phyloP scores from a whole-genome alignment of 2,797 vertebrate species.

The Prionace glauca region DNA sequence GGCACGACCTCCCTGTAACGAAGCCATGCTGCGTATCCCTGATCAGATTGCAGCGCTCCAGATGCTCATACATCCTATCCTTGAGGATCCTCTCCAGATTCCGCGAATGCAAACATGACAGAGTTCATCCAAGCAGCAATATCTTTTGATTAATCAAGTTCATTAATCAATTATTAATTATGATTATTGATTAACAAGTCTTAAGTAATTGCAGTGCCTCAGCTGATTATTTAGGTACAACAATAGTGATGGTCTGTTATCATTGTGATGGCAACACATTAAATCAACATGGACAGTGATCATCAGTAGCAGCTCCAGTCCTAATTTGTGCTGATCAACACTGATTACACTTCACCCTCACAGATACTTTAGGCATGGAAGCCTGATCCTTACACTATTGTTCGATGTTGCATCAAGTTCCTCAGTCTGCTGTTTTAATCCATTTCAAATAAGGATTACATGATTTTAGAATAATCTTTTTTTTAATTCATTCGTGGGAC shows the following conservation, averaged over 20 bases:
- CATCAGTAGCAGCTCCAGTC: background rate
- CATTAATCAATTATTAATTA: background rate
- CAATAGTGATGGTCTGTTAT: background rate
- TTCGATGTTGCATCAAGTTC: background rate
- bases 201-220: background rate
- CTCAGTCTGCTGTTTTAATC: background rate
- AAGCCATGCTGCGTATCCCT: too few relatives aligned
- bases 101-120: background rate
- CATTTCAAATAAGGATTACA: background rate
- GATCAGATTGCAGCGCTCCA: too few relatives aligned
- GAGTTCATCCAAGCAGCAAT: background rate
- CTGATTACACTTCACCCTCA: background rate
- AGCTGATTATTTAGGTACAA: background rate
- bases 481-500: too few relatives aligned
- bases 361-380: background rate
- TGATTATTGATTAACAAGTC: slow-evolving; percentile 22
- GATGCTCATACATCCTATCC: too few relatives aligned
- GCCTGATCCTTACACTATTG: background rate
- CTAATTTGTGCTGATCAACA: slow-evolving; percentile 7
- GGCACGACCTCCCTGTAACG: too few relatives aligned
- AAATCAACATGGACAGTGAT: background rate
- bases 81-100: too few relatives aligned
- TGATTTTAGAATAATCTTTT: background rate
- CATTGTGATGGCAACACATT: background rate
- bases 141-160: slow-evolving; percentile 5